Conservation (phyloP, 2,888 invertebrate genomes). For the Neuroscelio doddi region DNA sequence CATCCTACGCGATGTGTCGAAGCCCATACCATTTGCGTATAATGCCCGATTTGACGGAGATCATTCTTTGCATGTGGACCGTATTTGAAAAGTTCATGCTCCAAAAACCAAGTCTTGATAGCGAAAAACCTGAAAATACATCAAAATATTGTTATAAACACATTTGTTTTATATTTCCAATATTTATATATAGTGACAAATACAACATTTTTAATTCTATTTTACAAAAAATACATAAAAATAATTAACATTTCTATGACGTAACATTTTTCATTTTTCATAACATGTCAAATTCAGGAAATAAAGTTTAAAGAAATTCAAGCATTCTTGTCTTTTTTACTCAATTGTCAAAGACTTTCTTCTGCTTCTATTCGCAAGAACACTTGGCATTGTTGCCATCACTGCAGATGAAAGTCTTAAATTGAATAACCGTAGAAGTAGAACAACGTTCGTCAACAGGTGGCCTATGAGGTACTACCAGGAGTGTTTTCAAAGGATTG, state of each 20-base stretch:
- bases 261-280: too few relatives aligned
- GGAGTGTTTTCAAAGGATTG: background rate
- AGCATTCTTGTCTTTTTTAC: too few relatives aligned
- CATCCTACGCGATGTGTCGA: conserved; percentile 85
- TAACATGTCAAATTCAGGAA: too few relatives aligned
- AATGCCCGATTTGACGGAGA: conserved; percentile 81
- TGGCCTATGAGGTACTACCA: conserved; percentile 4
- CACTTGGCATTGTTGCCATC: too few relatives aligned
- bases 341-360: too few relatives aligned
- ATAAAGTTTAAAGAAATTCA: too few relatives aligned
- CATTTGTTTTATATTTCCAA: too few relatives aligned
- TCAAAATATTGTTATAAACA: background rate
- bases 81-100: conserved; percentile 83
- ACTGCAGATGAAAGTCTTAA: conserved; percentile 9
- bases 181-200: background rate
- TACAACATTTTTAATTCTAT: too few relatives aligned
- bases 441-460: conserved; percentile 4
- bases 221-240: too few relatives aligned
- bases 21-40: conserved; percentile 89
- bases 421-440: conserved; percentile 5
- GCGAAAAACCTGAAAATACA: conserved; percentile 80
- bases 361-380: too few relatives aligned
- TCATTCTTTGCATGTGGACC: conserved; percentile 76
- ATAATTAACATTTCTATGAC: too few relatives aligned
- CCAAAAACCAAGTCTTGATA: conserved; percentile 84